Conservation (phyloP, 2,113 vertebrate species). For the Cygnus atratus region DNA sequence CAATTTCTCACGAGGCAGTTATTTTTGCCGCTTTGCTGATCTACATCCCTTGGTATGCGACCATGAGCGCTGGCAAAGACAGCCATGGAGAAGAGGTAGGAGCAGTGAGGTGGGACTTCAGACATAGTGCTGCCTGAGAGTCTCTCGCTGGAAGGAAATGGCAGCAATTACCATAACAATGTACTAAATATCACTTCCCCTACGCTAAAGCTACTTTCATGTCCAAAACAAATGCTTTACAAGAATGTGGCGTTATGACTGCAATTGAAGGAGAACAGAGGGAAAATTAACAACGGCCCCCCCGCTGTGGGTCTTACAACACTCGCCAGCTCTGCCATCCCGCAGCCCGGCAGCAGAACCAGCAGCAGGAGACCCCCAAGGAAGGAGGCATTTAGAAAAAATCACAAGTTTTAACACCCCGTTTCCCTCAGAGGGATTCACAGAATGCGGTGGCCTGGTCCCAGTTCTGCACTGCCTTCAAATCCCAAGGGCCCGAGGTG, state of each 20-base stretch:
- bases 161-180: conserved; percentile 25
- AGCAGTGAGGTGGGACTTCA: not conserved
- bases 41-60: not conserved
- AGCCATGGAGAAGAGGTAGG: not conserved
- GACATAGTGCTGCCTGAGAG: not conserved
- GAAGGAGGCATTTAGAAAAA: not conserved
- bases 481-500: not conserved
- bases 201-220: conserved; percentile 15
- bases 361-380: rapidly evolving
- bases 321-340: not conserved
- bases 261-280: not conserved
- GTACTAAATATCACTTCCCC: conserved; percentile 46
- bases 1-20: not conserved
- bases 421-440: not conserved
- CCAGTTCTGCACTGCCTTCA: not conserved
- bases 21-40: conserved; percentile 11
- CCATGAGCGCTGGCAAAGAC: not conserved
- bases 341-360: not conserved
- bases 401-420: not conserved
- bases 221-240: not conserved
- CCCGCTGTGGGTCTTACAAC: not conserved
- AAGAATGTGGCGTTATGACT: not conserved
- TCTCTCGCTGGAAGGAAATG: conserved; percentile 13
- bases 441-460: not conserved
- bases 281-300: not conserved